phyloP scores from a whole-genome alignment of 2,888 invertebrate species.

The Gonocerus acuteangulatus region DNA sequence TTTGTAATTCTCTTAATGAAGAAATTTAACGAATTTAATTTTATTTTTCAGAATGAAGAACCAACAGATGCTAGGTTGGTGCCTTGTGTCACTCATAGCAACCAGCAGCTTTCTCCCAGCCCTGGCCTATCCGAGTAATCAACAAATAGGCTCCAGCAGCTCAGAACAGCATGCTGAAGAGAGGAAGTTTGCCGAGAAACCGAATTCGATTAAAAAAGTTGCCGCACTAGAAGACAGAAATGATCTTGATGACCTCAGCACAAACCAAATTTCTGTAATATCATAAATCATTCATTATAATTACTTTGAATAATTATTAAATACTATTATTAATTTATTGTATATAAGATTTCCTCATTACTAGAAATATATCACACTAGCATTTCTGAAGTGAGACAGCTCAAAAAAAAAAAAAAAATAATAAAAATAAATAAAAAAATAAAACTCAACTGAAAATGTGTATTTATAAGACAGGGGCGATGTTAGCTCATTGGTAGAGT shows the following conservation, averaged over 20 bases:
- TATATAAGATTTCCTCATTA: too few relatives aligned
- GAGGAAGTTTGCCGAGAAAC: conserved; percentile 81
- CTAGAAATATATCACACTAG: too few relatives aligned
- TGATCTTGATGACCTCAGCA: conserved; percentile 71
- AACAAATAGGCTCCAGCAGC: conserved; percentile 21
- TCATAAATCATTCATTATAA: neutral
- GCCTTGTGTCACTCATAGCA: conserved; percentile 60
- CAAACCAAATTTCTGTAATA: conserved; percentile 62
- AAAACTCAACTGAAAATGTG: too few relatives aligned
- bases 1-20: too few relatives aligned
- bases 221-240: conserved; percentile 43
- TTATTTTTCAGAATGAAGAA: conserved; percentile 31
- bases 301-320: too few relatives aligned
- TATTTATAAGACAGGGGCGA: too few relatives aligned
- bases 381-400: too few relatives aligned
- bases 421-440: too few relatives aligned
- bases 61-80: conserved; percentile 58
- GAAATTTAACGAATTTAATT: too few relatives aligned
- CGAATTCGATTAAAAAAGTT: conserved; percentile 82
- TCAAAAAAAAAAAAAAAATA: too few relatives aligned
- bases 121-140: conserved; percentile 41
- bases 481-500: too few relatives aligned
- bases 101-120: conserved; percentile 60
- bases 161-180: conserved; percentile 45
- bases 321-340: too few relatives aligned